Percentiles rank a stretch among this genome's conserved stretches.
phyloP scores from a whole-genome alignment of 2,888 invertebrate species.

The Empis livida region DNA sequence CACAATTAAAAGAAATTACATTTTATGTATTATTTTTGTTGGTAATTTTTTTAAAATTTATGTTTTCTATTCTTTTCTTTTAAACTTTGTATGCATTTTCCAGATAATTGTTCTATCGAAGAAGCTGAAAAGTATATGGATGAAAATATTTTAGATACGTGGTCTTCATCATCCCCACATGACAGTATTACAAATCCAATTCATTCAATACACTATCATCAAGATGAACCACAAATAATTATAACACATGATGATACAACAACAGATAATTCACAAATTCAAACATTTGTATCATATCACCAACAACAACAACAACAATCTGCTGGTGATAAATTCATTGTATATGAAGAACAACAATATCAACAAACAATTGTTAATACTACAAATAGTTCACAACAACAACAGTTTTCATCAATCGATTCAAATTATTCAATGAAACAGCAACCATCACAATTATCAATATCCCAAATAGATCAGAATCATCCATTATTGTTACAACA shows the following conservation, averaged over 20 bases:
- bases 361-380: too few species aligned
- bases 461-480: too few species aligned
- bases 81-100: conserved; percentile 1
- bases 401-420: too few species aligned
- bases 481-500: too few species aligned
- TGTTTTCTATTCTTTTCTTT: not conserved
- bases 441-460: too few species aligned
- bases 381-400: too few species aligned
- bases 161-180: conserved; percentile 7
- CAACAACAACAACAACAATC: not conserved
- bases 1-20: too few species aligned
- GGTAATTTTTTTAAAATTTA: not conserved
- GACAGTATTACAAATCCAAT: conserved; percentile 2
- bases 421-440: too few species aligned
- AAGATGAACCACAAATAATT: conserved; percentile 6
- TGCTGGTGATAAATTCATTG: not conserved
- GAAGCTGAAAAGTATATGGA: conserved; percentile 6
- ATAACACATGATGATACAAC: conserved; percentile 5
- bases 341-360: not conserved
- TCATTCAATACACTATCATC: not conserved
- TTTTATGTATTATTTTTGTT: too few species aligned
- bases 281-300: too few species aligned
- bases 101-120: conserved; percentile 6
- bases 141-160: conserved; percentile 7
- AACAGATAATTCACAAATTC: not conserved